Evolutionary conservation across 1,140 invertebrate species (phyloP).

Genomic region (Carcinoscorpius rotundicauda): DNA sequence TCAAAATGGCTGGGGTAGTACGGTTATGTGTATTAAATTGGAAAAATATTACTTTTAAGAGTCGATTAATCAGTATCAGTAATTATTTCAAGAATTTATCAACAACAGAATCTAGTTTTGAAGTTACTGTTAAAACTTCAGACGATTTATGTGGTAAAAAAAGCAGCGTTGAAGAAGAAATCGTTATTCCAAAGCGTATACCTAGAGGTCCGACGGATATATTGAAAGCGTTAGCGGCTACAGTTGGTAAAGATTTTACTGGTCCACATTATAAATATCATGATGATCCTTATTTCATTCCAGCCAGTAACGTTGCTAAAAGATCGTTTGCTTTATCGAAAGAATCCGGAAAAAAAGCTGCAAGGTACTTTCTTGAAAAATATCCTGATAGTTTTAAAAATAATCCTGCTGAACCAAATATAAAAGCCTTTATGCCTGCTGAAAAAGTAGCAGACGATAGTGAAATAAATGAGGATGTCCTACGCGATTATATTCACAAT

Average conservation of each 20-base stretch:
- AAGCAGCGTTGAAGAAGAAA: too few species aligned
- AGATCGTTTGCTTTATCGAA: slow-evolving; percentile 60
- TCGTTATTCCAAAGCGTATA: background rate
- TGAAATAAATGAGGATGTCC: slow-evolving; percentile 49
- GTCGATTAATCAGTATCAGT: too few species aligned
- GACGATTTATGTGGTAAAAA: too few species aligned
- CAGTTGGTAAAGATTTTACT: slow-evolving; percentile 46
- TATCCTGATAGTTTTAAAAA: slow-evolving; percentile 61
- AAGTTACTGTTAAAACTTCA: too few species aligned
- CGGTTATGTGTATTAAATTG: too few species aligned
- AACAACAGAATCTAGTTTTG: too few species aligned
- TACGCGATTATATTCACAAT: slow-evolving; percentile 49
- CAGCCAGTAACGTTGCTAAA: slow-evolving; percentile 49
- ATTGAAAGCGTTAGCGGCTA: slow-evolving; percentile 36
- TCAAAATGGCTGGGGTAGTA: too few species aligned
- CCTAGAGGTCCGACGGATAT: slow-evolving; percentile 62
- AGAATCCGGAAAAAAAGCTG: slow-evolving; percentile 74
- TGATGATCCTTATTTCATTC: slow-evolving; percentile 79
- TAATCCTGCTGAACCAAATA: slow-evolving; percentile 51
- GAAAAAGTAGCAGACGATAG: slow-evolving; percentile 52
- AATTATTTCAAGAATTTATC: too few species aligned
- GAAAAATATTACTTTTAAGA: too few species aligned
- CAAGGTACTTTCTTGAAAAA: slow-evolving; percentile 64
- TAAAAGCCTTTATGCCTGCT: slow-evolving; percentile 52
- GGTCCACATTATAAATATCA: slow-evolving; percentile 76